Percentiles rank a stretch among this genome's conserved stretches.
Evolutionary conservation across 2,797 vertebrate species (phyloP).

Genomic region (Philypnodon macrostomus): DNA sequence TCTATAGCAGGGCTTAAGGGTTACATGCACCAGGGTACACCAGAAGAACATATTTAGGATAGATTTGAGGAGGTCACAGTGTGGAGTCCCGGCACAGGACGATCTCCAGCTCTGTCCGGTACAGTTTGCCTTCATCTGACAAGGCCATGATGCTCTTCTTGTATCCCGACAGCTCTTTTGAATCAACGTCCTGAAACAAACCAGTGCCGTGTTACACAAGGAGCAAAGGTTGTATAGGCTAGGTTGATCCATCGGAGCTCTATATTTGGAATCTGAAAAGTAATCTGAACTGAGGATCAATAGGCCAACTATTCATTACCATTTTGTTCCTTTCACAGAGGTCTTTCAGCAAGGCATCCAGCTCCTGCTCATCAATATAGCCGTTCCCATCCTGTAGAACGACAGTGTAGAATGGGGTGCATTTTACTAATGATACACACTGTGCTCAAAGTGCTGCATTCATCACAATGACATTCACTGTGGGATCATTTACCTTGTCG

Average conservation of each 20-base stretch:
- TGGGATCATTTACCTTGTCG: slow-evolving; percentile 81
- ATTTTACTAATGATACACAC: slow-evolving; percentile 5
- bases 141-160: slow-evolving; percentile 94
- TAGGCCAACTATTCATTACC: slow-evolving; percentile 75
- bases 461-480: slow-evolving; percentile 1
- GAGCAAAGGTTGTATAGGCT: slow-evolving; percentile 12
- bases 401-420: slow-evolving; percentile 14
- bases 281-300: slow-evolving; percentile 48
- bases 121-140: slow-evolving; percentile 90
- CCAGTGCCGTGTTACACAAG: not conserved
- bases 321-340: slow-evolving; percentile 95
- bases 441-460: not conserved
- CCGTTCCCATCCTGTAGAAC: slow-evolving; percentile 86
- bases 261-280: slow-evolving; percentile 49
- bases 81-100: slow-evolving; percentile 90
- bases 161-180: slow-evolving; percentile 82
- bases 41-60: slow-evolving; percentile 33
- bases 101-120: slow-evolving; percentile 93
- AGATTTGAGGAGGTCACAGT: slow-evolving; percentile 73
- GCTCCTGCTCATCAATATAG: slow-evolving; percentile 92
- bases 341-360: slow-evolving; percentile 93
- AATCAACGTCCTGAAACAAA: slow-evolving; percentile 80
- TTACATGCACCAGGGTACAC: slow-evolving; percentile 71
- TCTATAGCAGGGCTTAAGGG: slow-evolving; percentile 42
- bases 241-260: slow-evolving; percentile 20